Evolutionary conservation across 2,888 invertebrate species (phyloP).

Genomic region (Cryptus armator): DNA sequence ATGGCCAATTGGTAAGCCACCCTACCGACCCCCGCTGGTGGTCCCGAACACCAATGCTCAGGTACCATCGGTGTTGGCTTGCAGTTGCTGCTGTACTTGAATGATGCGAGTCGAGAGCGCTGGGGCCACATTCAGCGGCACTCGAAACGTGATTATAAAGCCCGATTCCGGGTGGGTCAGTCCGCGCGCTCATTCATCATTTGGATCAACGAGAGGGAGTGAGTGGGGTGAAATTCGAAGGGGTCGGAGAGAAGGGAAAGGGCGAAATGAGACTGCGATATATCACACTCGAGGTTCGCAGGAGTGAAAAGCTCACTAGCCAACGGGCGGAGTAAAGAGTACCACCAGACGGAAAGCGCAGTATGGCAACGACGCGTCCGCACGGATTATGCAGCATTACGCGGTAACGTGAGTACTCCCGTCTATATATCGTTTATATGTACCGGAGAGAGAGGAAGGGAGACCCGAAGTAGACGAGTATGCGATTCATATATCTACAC

Average conservation of each 20-base stretch:
- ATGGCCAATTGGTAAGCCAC: slow-evolving; percentile 80
- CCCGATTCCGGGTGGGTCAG: slow-evolving; percentile 73
- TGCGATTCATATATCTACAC: slow-evolving; percentile 17
- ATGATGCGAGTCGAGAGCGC: slow-evolving; percentile 54
- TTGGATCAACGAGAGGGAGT: slow-evolving; percentile 64
- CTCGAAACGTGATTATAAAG: slow-evolving; percentile 81
- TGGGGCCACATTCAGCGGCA: slow-evolving; percentile 19
- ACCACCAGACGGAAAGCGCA: slow-evolving; percentile 3
- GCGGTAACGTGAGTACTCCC: slow-evolving; percentile 16
- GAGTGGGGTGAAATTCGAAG: slow-evolving; percentile 10
- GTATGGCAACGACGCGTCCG: slow-evolving; percentile 63
- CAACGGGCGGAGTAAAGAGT: slow-evolving; percentile 12
- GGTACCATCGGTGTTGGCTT: slow-evolving; percentile 25
- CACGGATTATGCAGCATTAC: slow-evolving; percentile 63
- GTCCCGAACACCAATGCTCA: slow-evolving; percentile 46
- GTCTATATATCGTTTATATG: neutral
- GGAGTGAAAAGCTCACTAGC: slow-evolving; percentile 49
- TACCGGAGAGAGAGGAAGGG: neutral
- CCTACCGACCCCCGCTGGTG: slow-evolving; percentile 40
- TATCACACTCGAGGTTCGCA: slow-evolving; percentile 46
- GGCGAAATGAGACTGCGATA: slow-evolving; percentile 43
- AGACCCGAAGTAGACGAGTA: neutral
- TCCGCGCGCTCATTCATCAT: slow-evolving; percentile 77
- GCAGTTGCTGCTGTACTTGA: slow-evolving; percentile 48
- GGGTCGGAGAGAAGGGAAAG: neutral